Conservation (phyloP, 2,888 invertebrate species). For the Protonemura montana region DNA sequence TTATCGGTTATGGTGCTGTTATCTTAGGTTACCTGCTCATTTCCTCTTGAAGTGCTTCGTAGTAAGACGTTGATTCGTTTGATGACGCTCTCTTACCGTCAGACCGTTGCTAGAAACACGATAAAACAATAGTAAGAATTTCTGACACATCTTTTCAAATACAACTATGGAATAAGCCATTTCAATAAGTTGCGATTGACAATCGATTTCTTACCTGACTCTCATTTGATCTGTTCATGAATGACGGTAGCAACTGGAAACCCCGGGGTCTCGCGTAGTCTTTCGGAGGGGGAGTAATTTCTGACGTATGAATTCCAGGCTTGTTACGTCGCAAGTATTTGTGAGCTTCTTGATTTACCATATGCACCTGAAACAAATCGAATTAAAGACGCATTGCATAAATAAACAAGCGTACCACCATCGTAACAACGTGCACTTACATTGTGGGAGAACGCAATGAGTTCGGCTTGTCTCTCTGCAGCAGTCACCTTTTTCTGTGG, state of each 20-base stretch:
- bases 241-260: conserved; percentile 45
- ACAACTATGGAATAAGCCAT: no score
- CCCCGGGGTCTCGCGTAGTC: conserved; percentile 70
- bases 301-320: conserved; percentile 64
- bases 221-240: conserved; percentile 41
- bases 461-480: conserved; percentile 59
- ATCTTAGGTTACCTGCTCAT: conserved; percentile 59
- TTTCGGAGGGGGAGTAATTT: conserved; percentile 64
- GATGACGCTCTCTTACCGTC: conserved; percentile 50
- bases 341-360: conserved; percentile 72
- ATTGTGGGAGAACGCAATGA: conserved; percentile 64
- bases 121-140: conserved; percentile 44
- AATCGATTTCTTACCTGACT: conserved; percentile 36
- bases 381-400: no score
- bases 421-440: conserved; percentile 54
- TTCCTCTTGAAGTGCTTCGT: conserved; percentile 58
- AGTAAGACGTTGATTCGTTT: conserved; percentile 54
- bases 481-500: conserved; percentile 55
- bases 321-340: conserved; percentile 71
- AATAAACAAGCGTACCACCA: not conserved
- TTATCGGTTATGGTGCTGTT: not conserved
- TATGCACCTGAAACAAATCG: conserved; percentile 64
- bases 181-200: not conserved
- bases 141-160: not conserved
- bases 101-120: conserved; percentile 52